A percentile compares a stretch with the other conserved stretches of the same genome.
phyloP scores from a whole-genome alignment of 2,113 vertebrate genomes.

The Nannobrachium achirus region DNA sequence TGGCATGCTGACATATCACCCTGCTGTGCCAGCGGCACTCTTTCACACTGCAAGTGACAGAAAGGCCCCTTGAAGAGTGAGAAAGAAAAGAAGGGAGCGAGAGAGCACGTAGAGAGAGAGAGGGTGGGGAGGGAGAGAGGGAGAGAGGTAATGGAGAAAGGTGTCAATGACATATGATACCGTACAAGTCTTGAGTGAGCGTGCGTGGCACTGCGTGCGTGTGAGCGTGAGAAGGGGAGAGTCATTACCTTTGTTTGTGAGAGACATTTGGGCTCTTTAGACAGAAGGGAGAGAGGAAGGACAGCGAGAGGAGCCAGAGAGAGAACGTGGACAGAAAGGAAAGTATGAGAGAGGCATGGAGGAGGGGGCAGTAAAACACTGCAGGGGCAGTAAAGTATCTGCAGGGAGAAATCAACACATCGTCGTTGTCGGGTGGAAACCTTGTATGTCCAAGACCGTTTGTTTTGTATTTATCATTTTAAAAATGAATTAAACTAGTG shows the following conservation, averaged over 20 bases:
- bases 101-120: not conserved
- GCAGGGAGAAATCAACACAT: too few relatives aligned
- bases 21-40: conserved; percentile 25
- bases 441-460: too few relatives aligned
- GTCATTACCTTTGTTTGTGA: not conserved
- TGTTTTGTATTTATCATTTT: too few relatives aligned
- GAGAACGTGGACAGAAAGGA: too few relatives aligned
- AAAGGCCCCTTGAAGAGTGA: conserved; percentile 3
- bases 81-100: not conserved
- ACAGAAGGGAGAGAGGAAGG: too few relatives aligned
- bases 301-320: not conserved
- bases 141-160: not conserved
- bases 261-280: not conserved
- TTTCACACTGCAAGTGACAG: conserved; percentile 19
- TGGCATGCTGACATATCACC: conserved; percentile 37
- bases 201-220: not conserved
- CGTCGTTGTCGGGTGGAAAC: too few relatives aligned
- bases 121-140: not conserved
- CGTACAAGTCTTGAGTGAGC: not conserved
- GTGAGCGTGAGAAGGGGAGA: not conserved
- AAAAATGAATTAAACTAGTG: too few relatives aligned
- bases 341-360: not conserved
- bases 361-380: not conserved
- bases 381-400: too few relatives aligned
- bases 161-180: not conserved